Base-by-base conservation (phyloP, 2,797 vertebrate species). In the Hemitrygon akajei region DNA sequence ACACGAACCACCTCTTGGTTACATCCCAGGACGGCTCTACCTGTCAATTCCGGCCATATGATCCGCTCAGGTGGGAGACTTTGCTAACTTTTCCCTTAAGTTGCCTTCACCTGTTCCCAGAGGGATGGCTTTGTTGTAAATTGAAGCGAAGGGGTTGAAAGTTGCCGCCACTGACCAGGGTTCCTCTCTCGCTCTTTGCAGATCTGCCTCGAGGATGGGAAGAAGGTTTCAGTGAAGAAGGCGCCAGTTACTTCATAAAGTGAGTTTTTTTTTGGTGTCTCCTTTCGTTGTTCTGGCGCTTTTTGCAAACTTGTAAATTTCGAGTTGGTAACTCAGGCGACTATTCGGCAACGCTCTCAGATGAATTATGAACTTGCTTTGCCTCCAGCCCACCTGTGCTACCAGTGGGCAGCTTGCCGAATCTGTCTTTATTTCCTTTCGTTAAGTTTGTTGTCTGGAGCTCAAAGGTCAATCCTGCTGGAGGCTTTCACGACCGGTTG, bases 191-290 rank as follows among this genome's bases (percentile, higher is more conserved):
- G 7, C 58, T n/a, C 4, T 63, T 95, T 95, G 40, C 95, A 99
- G 99, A 99, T 97, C 96, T 99, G 95, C 98, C 98, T 63, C 97
- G 98, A 95, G 99, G 99, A 95, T 99, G 98, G 98, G 99, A 99
- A 96, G 99, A 99, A 95, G 99, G 98, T 1, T 99, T 99, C 96
- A 98, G 98, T 75, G 97, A 98, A 95, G 99, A 99, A 95, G 99
- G 99, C 95, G 99, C 98, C 96, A 99, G 99, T 96, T 99, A 98
- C 97, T 99, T 99, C 97, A 99, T 99, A 96, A 98, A 99, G 99
- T 99, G 96, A 99, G 98, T 98, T 25, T 0, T 58, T 37, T 4
- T 47, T 47, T 47, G 47, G 12, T 63, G 27, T 89, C 12, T 27
- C 63, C 16, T 20, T 56, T 6, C 9, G 6, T 27, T 47, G 22